Base-by-base conservation (phyloP, 2,113 vertebrate genomes). In the Marmota monax region DNA sequence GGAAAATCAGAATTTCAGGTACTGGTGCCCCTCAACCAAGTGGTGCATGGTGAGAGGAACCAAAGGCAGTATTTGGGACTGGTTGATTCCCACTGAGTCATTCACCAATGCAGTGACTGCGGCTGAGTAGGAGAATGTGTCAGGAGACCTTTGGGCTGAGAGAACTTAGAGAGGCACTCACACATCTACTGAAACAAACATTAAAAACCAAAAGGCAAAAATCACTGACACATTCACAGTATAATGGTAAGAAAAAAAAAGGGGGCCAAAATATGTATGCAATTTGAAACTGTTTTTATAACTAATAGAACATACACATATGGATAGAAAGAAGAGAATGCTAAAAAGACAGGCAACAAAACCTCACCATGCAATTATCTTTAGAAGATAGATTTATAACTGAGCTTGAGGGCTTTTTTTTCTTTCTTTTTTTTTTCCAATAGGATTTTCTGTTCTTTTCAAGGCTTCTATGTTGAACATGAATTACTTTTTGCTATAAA, bases 401-500 rank as follows among this genome's bases (percentile, higher is more conserved):
- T 34, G 45, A 80, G 76, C 7, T 78, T 88, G 25, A 58, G 34
- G 63, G 3, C n/a, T 83, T 85, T 79, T 84, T 80, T 65, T 53
- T 78, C 73, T 78, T 80, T 65, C 61, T 78, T 83, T 85, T 79
- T 84, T 84, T 61, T 78, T 88, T 83, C 56, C 45, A 65, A 42
- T 84, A 48, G 11, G 42, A 77, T 73, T 95, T 87, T 84, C 37
- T 90, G 16, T 92, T 48, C 37, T 94, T 87, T 92, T 95, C 84
- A 90, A 85, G 42, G 3, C 5, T 88, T 90, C 84, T 90, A 0
- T 92, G 58, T 77, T 79, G 65, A 88, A 92, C 5, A 61, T 11
- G 23, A 84, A 92, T 83, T 85, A 48, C 39, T 91, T 92, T 94
- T 83, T 72, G n/a, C 77, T 88, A n/a, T 67, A 53, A 94, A 95